Base-by-base conservation (phyloP, 1,140 invertebrate genomes). In the Holotrichia oblita region DNA sequence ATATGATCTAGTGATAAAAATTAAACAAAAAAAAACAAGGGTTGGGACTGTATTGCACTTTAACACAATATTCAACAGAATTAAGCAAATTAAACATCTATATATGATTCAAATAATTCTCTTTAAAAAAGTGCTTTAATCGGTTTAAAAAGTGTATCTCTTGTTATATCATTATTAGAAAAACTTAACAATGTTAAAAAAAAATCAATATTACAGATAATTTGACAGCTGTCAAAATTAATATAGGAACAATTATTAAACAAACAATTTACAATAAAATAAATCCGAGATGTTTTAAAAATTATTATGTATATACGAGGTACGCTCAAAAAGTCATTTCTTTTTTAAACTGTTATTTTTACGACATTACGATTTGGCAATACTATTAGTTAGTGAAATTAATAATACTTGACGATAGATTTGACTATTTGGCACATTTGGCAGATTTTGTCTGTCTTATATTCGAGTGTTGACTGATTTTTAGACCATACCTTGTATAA, bases 161-260 rank as follows among this genome's bases (percentile, higher is more conserved):
- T 34, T 4, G 27, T 34, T 34, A 2, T 2, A 34, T 34, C 4
- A 34, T 2, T 34, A 34, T 34, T 34, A 34, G 27, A 34, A 34
- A 34, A 34, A 34, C 27, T 34, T 34, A 34, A 34, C 27, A 34
- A 34, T 34, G 27, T 34, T 34, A 34, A 34, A 34, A 2, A 34
- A 34, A 34, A 34, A 34, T 34, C 4, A 44, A 44, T 44, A 14
- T 44, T 2, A 44, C 42, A 9, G 14, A 3, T 14, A 44, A 44
- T 44, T 44, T 44, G 42, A 44, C 42, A 44, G 42, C 42, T 44
- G 42, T 44, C 42, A 44, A 44, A 14, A 44, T 10, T 44, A 44
- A 17, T 55, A 55, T 55, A 55, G 48, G 48, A 55, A 55, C 48
- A 55, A 55, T 55, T 55, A 44, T 10, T 44, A 44, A 44, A 10